Base-by-base conservation (phyloP, 2,888 invertebrate species). In the Pristionchus arcanus region DNA sequence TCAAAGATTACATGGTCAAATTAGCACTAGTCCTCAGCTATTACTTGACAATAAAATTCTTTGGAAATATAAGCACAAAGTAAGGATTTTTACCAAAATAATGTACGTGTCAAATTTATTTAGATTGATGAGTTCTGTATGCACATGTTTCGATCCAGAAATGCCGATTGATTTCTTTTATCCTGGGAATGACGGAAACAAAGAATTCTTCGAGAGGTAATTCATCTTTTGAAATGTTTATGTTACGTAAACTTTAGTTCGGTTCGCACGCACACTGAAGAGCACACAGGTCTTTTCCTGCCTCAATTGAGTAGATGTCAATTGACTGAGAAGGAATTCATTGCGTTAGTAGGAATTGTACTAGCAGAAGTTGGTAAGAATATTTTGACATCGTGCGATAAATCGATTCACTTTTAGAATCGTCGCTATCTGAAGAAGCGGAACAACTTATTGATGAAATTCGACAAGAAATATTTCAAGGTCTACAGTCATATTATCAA, bases 121-220 rank as follows among this genome's bases (percentile, higher is more conserved):
- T 49, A 81, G 81, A 49, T 28, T 53, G 49, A 81, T 81, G 81
- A 42, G 81, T 19, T 81, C 81, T 5, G 81, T 81, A n/a, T 19
- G 19, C 34, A 81, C 81, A 15, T 81, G 81, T n/a, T 81, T 49
- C 34, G 81, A 81, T 53, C n/a, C 2, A 7, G 49, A 53, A 25
- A 13, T 49, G n/a, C 81, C 81, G n/a, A 16, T 81, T n/a, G 49
- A 28, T 37, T 74, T 74, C 31, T 74, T 21, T 37, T 74, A 74
- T 19, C 42, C 49, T 28, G 34, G 21, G 0, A 49, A 42, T 25
- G n/a, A n/a, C 4, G 53, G 28, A 42, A 81, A 81, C 42, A 53
- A 53, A 2, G 19, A 81, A 15, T n/a, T 53, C 13, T 42, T 81
- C 21, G 3, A 81, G 3, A 81, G 81, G 81, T 81, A 15, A 15